A percentile compares a stretch with the other conserved stretches of the same genome.
Evolutionary conservation across 1,140 invertebrate species (phyloP).

Genomic region (Cotesia vestalis): DNA sequence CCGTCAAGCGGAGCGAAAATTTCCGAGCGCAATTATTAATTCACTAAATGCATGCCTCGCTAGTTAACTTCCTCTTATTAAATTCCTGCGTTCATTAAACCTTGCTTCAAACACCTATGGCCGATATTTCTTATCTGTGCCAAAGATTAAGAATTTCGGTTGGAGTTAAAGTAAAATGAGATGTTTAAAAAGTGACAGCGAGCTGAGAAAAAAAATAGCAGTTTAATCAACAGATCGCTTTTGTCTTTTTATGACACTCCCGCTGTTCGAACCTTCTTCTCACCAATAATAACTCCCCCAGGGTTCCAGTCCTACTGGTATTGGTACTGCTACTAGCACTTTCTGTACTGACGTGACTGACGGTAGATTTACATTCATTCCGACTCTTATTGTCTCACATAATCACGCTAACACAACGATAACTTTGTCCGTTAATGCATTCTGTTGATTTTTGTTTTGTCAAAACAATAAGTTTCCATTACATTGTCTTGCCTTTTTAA

Average conservation of each 20-base stretch:
- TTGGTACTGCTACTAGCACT: no score
- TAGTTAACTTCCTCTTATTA: conserved; percentile 14
- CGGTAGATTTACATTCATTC: conserved; percentile 11
- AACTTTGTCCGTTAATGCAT: background rate
- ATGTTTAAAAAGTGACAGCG: background rate
- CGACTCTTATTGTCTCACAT: background rate
- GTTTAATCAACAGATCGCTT: conserved; percentile 3
- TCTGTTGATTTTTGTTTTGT: background rate
- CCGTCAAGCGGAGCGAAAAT: conserved; percentile 15
- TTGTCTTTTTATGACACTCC: conserved; percentile 1
- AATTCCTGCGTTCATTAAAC: background rate
- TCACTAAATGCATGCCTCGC: conserved; percentile 16
- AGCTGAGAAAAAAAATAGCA: conserved; percentile 4
- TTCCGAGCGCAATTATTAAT: conserved; percentile 15
- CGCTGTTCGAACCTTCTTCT: conserved; percentile 1
- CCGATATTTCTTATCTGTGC: background rate
- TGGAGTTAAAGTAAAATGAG: background rate
- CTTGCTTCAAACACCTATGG: background rate
- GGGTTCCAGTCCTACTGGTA: background rate
- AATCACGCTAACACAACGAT: background rate
- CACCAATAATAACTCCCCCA: conserved; percentile 15
- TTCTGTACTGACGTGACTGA: background rate
- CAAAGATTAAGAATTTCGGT: background rate
- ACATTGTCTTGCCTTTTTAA: no score
- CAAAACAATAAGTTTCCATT: no score